A percentile compares a stretch with the other conserved stretches of the same genome.
Evolutionary conservation across 1,140 invertebrate genomes (phyloP).

Genomic region (Brachionus koreanus): DNA sequence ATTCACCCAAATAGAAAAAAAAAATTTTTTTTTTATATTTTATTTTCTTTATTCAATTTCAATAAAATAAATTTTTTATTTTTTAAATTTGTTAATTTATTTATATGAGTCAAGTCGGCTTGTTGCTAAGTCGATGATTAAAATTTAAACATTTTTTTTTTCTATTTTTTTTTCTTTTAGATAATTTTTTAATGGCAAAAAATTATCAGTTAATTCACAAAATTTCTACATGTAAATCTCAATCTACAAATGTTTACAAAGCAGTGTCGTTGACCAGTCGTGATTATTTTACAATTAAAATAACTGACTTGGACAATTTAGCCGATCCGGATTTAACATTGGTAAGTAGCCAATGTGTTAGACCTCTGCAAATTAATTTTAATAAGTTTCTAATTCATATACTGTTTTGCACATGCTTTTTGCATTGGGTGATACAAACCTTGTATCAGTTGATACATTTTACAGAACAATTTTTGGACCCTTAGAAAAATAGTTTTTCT

Average conservation of each 20-base stretch:
- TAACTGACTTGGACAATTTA: neutral
- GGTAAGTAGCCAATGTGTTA: neutral
- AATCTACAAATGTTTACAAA: neutral
- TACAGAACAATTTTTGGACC: no score
- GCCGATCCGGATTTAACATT: neutral
- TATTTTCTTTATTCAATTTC: neutral
- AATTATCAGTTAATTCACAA: slow-evolving; percentile 32
- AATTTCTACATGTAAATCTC: neutral
- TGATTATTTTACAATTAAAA: slow-evolving; percentile 25
- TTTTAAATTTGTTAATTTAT: neutral
- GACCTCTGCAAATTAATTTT: no score
- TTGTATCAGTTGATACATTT: no score
- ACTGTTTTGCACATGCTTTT: no score
- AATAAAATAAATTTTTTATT: neutral
- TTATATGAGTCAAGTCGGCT: neutral
- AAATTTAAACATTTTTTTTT: neutral
- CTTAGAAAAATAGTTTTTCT: no score
- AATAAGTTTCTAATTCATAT: no score
- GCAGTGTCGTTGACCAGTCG: neutral
- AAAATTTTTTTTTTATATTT: neutral
- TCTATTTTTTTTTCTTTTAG: neutral
- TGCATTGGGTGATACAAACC: no score
- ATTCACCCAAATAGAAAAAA: neutral
- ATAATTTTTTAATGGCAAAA: neutral
- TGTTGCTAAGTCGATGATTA: neutral